These are phyloP conservation scores for Lophura swinhoii DNA, from an alignment of 2,797 vertebrate genomes.

Conservation along the genomic window DNA sequence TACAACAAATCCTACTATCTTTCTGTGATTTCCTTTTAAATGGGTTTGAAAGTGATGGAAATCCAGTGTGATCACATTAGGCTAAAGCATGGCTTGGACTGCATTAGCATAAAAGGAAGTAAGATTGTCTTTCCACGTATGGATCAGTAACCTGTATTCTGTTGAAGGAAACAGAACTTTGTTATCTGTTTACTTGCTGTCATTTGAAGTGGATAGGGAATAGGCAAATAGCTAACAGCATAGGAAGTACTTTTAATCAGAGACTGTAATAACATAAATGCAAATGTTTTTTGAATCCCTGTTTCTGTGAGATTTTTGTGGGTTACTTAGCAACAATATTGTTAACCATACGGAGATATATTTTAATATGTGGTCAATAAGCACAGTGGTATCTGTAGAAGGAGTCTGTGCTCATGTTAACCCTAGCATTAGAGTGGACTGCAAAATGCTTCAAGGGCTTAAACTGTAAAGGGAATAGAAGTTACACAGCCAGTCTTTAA, in stretches of 20 bases:
- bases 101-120: neutral
- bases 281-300: neutral
- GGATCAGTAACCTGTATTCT: neutral
- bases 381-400: neutral
- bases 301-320: neutral
- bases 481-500: neutral
- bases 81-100: neutral
- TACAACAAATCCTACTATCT: neutral
- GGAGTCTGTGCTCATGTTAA: neutral
- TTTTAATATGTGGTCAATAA: constrained; percentile 3
- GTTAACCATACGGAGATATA: neutral
- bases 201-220: neutral
- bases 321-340: neutral
- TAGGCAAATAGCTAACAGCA: neutral
- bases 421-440: neutral
- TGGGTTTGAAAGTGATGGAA: constrained; percentile 34
- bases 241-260: neutral
- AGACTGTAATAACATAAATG: neutral
- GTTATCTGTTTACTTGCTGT: neutral
- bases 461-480: neutral
- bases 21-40: neutral
- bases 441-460: neutral
- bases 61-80: constrained; percentile 30
- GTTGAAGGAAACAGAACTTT: neutral
- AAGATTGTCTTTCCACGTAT: neutral